Evolutionary conservation across 2,797 vertebrate genomes (phyloP), one percentile per base, ranked within the genome.

Genomic region (Enteromius afrohamiltoni): DNA sequence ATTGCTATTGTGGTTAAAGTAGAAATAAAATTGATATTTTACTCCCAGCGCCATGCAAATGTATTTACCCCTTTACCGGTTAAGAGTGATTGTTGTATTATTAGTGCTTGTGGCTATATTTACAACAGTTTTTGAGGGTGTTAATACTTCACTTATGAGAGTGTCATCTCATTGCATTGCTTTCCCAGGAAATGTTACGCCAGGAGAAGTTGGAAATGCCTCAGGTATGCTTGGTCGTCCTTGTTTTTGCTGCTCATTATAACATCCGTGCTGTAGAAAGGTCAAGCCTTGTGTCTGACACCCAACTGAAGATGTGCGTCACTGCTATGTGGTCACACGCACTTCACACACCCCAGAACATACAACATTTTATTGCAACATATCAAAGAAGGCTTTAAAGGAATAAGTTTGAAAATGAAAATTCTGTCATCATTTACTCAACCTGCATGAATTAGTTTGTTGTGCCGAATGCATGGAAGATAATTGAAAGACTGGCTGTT

Each of bases 1-100:
- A 87, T 87, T 78, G 49, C 53, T 87, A 89, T 89, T 89, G 89
- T 89, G 89, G 71, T 89, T 14, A 17, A 85, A 51, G 82, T 34
- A 34, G 58, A 37, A 23, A 10, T 14, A 58, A 82, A 64, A 37
- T 29, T 3, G 14, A 34, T 34, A 34, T 74, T 75, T 67, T 19
- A 14, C n/a, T 82, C 37, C 67, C n/a, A 31, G 6, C 37, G 42
- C 47, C 47, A 67, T 77, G 81, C 47, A 51, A 68, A 65, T 53
- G 37, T 37, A 74, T 65, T 42, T 21, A 67, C 5, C 9, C 4
- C 23, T 6, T 34, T 29, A 26, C 68, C 34, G 0, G 21, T 75
- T 70, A 65, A 51, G 34, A 82, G 42, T 67, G 34, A 76, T 67
- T 40, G n/a, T 13, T 67, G 16, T 65, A 55, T 67, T 49, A 82